Conservation (phyloP, 1,140 invertebrate genomes). For the Heliconius hermathena region DNA sequence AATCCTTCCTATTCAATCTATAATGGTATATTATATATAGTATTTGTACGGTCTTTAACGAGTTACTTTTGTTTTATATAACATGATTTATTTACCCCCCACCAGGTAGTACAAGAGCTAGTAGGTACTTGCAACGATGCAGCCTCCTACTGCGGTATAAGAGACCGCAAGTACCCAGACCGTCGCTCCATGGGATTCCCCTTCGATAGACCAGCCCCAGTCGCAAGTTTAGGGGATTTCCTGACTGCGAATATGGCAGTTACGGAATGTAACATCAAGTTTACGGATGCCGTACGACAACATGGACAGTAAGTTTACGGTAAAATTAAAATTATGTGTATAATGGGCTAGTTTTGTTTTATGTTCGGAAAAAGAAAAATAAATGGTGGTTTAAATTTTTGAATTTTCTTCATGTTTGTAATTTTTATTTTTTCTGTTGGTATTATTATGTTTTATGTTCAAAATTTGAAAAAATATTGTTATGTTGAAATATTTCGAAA, state of each 20-base stretch:
- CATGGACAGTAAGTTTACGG: conserved; percentile 38
- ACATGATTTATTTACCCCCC: neutral
- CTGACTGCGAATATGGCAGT: conserved; percentile 87
- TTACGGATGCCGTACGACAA: conserved; percentile 78
- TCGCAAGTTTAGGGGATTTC: conserved; percentile 83
- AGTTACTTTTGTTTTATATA: neutral
- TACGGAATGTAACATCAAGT: conserved; percentile 85
- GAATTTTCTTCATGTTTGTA: too few species aligned
- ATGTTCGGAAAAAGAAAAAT: neutral
- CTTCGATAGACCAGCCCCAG: conserved; percentile 85
- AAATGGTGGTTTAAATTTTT: too few species aligned
- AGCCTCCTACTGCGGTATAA: conserved; percentile 88
- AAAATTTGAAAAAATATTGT: too few species aligned
- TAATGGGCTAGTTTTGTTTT: neutral
- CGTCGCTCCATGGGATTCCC: conserved; percentile 89
- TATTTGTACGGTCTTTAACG: too few species aligned
- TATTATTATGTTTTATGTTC: too few species aligned
- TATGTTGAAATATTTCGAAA: too few species aligned
- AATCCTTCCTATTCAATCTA: too few species aligned
- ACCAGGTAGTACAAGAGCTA: conserved; percentile 82
- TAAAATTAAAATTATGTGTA: neutral
- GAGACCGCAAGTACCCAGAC: conserved; percentile 88
- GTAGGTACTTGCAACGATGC: conserved; percentile 85
- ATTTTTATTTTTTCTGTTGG: too few species aligned
- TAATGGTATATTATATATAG: too few species aligned